Percentiles rank a stretch among this genome's conserved stretches.
Evolutionary conservation across 2,113 vertebrate species (phyloP).

Genomic region (Phyllostomus discolor): DNA sequence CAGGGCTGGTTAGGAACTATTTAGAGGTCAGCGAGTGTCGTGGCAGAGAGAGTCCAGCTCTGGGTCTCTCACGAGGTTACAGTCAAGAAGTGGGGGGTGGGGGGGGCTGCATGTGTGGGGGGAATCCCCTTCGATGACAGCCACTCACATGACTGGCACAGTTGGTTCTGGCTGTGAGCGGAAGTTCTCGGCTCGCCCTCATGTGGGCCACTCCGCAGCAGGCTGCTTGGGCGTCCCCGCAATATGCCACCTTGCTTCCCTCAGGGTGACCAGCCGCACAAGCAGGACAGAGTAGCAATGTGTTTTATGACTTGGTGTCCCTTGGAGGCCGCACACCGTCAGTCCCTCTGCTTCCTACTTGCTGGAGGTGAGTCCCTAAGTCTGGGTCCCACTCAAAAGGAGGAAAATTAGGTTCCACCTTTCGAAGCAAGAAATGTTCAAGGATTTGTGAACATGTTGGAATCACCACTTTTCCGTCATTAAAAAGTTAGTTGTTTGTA

Average conservation of each 20-base stretch:
- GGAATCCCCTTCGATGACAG: fast-evolving
- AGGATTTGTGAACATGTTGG: neutral
- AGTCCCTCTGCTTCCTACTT: neutral
- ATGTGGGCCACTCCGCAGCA: fast-evolving
- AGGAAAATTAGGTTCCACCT: neutral
- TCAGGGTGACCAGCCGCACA: neutral
- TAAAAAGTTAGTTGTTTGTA: neutral
- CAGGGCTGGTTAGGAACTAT: neutral
- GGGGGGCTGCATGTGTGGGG: fast-evolving
- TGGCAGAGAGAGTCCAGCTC: neutral
- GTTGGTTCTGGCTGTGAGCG: neutral
- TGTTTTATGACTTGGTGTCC: neutral
- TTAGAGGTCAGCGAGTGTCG: neutral
- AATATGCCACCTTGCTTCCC: fast-evolving
- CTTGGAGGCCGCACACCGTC: fast-evolving
- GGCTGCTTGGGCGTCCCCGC: neutral
- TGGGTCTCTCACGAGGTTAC: fast-evolving
- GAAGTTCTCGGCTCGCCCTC: neutral
- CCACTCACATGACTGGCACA: fast-evolving
- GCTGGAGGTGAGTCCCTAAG: fast-evolving
- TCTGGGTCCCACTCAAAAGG: neutral
- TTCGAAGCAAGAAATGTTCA: neutral
- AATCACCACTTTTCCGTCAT: neutral
- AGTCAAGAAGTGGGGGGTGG: too few relatives aligned
- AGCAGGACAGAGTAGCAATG: fast-evolving